Evolutionary conservation across 2,888 invertebrate genomes (phyloP).

Genomic region (Amaurobius ferox): DNA sequence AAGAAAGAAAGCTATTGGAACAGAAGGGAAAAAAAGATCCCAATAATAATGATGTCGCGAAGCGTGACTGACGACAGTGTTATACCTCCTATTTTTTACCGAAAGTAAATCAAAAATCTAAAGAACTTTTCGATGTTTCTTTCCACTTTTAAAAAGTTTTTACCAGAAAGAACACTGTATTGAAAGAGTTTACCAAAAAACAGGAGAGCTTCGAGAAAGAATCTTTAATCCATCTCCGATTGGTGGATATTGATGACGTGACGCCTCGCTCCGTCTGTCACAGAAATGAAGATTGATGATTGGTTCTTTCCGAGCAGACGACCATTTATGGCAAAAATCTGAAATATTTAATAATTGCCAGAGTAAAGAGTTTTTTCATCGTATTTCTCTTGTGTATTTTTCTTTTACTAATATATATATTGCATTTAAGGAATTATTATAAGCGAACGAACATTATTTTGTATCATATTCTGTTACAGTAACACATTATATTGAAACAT

Average conservation of each 20-base stretch:
- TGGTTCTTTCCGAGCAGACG: slow-evolving; percentile 22
- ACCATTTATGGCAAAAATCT: background rate
- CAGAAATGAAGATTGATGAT: slow-evolving; percentile 66
- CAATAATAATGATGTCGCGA: slow-evolving; percentile 17
- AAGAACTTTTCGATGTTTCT: slow-evolving; percentile 29
- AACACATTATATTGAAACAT: no score
- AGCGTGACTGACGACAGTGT: slow-evolving; percentile 17
- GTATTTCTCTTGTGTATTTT: no score
- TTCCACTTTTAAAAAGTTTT: slow-evolving; percentile 17
- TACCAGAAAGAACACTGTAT: background rate
- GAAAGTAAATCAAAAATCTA: slow-evolving; percentile 2
- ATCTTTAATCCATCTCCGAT: slow-evolving; percentile 69
- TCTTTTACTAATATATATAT: no score
- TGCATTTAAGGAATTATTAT: no score
- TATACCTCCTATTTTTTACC: background rate
- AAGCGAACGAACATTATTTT: no score
- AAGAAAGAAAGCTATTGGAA: no score
- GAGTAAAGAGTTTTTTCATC: no score
- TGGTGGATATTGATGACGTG: slow-evolving; percentile 69
- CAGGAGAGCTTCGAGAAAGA: slow-evolving; percentile 6
- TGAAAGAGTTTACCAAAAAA: slow-evolving; percentile 20
- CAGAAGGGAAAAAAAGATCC: no score
- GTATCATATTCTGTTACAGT: no score
- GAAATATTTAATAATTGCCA: slow-evolving; percentile 11
- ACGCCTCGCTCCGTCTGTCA: slow-evolving; percentile 43